A percentile compares a stretch with the other conserved stretches of the same genome.
Evolutionary conservation across 2,797 vertebrate species (phyloP).

Genomic region (Crenuchus spilurus): DNA sequence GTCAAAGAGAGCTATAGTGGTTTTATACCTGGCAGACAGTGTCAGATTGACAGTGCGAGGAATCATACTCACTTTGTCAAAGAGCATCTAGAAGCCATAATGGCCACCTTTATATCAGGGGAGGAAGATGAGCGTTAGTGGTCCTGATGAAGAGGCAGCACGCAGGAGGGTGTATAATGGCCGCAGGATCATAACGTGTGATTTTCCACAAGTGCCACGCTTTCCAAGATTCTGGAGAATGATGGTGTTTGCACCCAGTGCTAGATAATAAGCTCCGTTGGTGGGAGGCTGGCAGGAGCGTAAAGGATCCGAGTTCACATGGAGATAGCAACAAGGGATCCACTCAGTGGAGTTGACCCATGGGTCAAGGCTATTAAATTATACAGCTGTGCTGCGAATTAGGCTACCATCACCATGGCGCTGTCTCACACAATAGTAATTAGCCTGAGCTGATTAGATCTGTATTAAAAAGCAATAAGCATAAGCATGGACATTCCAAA

Average conservation of each 20-base stretch:
- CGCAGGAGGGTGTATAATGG: conserved; percentile 45
- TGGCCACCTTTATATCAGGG: conserved; percentile 21
- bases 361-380: conserved; percentile 55
- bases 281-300: conserved; percentile 30
- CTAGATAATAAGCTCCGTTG: conserved; percentile 46
- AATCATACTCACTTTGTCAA: conserved; percentile 21
- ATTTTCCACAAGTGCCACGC: conserved; percentile 45
- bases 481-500: conserved; percentile 33
- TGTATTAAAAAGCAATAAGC: conserved; percentile 54
- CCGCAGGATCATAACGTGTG: conserved; percentile 43
- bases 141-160: conserved; percentile 45
- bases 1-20: background rate
- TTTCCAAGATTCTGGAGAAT: conserved; percentile 36
- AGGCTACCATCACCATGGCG: conserved; percentile 22
- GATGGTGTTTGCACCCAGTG: conserved; percentile 39
- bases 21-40: background rate
- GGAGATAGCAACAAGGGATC: conserved; percentile 37
- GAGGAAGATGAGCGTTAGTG: conserved; percentile 33
- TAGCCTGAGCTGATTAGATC: conserved; percentile 53
- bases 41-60: conserved; percentile 27
- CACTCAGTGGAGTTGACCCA: conserved; percentile 37
- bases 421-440: conserved; percentile 55
- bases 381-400: conserved; percentile 54
- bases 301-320: conserved; percentile 22
- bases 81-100: conserved; percentile 33